Base-by-base conservation (phyloP, 2,888 invertebrate species). In the Tenthredo distinguenda region DNA sequence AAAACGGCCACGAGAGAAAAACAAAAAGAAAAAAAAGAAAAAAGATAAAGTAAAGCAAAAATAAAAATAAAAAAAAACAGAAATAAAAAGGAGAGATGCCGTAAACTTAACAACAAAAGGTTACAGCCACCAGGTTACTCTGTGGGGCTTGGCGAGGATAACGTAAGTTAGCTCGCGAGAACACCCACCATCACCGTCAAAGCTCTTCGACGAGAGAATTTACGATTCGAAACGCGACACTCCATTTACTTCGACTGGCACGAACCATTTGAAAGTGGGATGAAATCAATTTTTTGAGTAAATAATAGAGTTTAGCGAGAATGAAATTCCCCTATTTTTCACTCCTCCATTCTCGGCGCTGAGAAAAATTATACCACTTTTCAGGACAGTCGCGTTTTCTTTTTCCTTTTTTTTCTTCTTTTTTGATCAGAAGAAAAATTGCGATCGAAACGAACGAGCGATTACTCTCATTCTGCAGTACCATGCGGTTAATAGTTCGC, bases 161-260 rank as follows among this genome's bases (percentile, higher is more conserved):
- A 55, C 55, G 47, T 26, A 76, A 76, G n/a, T 34, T 37, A 76
- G 37, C 79, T 37, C n/a, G 12, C 55, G 9, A 26, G 7, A 58
- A 55, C 58, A 55, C 79, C 76, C 10, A 47, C 76, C 15, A 34
- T 37, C 50, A 21, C n/a, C 26, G n/a, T 37, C n/a, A 40, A 37
- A 43, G 71, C 34, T 31, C 47, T 68, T 83, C 68, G 68, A 83
- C 68, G 31, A 34, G 47, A 15, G 31, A 50, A 71, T 68, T 83
- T 58, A 58, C 71, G 68, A 83, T 68, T 83, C 83, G 47, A 83
- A 83, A 83, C 65, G 47, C 83, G 71, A 71, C 68, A 50, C 47
- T 43, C 68, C 31, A 50, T 83, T 83, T 83, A 65, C 47, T 83
- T 65, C 83, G 50, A 26, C 81, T 37, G 21, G 62, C 81, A 81